Percentiles rank a stretch among this genome's conserved stretches.
Conservation (phyloP, 2,888 invertebrate genomes). For the Pseudeuparius sepicola region DNA sequence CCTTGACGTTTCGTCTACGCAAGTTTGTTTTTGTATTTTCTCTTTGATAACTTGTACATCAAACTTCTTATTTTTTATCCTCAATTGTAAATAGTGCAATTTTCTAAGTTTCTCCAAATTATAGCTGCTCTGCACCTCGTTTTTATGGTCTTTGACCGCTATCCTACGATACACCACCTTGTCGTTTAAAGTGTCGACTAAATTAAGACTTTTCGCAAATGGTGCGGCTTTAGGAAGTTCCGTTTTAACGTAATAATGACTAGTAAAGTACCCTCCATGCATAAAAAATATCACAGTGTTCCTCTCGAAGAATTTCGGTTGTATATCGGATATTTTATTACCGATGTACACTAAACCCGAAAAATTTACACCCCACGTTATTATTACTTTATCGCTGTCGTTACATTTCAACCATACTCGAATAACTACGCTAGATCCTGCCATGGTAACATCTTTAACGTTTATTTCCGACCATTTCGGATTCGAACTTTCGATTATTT, state of each 20-base stretch:
- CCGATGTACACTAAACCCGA: slow-evolving; percentile 72
- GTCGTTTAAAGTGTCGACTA: slow-evolving; percentile 28
- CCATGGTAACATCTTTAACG: slow-evolving; percentile 46
- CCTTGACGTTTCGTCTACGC: slow-evolving; percentile 10
- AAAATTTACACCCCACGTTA: slow-evolving; percentile 79
- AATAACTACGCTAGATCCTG: slow-evolving; percentile 38
- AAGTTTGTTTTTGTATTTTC: slow-evolving; percentile 34
- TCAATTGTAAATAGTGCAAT: slow-evolving; percentile 59
- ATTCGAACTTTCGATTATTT: slow-evolving; percentile 57
- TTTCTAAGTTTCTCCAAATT: slow-evolving; percentile 59
- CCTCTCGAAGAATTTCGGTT: slow-evolving; percentile 54
- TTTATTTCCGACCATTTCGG: slow-evolving; percentile 69
- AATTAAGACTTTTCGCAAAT: slow-evolving; percentile 33
- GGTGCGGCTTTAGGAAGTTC: slow-evolving; percentile 31
- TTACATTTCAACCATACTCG: slow-evolving; percentile 40
- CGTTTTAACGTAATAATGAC: slow-evolving; percentile 39
- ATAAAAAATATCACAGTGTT: slow-evolving; percentile 78
- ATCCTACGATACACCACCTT: slow-evolving; percentile 35
- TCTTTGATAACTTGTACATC: slow-evolving; percentile 46
- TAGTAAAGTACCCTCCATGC: slow-evolving; percentile 77
- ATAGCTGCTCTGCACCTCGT: slow-evolving; percentile 64
- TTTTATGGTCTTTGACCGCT: slow-evolving; percentile 44
- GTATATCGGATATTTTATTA: slow-evolving; percentile 54
- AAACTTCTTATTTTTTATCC: slow-evolving; percentile 56
- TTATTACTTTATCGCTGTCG: slow-evolving; percentile 49